Percentiles rank a stretch among this genome's conserved stretches.
Evolutionary conservation across 1,140 invertebrate species (phyloP).

Genomic region (Xylocopa sonorina): DNA sequence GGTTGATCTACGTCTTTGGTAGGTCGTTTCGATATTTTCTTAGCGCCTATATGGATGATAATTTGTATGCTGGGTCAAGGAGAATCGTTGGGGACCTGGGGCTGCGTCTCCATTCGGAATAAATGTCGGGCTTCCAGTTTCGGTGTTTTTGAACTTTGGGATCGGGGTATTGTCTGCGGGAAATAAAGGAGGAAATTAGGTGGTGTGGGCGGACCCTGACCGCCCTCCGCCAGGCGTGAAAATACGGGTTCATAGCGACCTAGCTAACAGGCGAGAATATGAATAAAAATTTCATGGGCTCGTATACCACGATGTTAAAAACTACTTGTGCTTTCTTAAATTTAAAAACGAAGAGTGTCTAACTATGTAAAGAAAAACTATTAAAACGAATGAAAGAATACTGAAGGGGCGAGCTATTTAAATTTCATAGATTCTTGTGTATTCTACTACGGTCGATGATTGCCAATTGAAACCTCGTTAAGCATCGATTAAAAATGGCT

Average conservation of each 20-base stretch:
- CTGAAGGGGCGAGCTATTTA: constrained; percentile 7
- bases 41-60: constrained; percentile 79
- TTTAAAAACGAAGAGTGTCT: not conserved
- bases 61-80: constrained; percentile 76
- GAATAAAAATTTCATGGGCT: not conserved
- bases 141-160: constrained; percentile 75
- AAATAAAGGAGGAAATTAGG: constrained; percentile 60
- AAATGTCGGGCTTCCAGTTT: constrained; percentile 73
- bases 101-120: constrained; percentile 76
- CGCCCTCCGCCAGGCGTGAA: not conserved
- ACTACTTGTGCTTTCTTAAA: not conserved
- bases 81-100: constrained; percentile 79
- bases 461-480: not conserved
- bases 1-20: constrained; percentile 41
- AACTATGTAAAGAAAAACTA: not conserved
- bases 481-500: not conserved
- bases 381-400: not conserved
- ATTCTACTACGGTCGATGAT: not conserved
- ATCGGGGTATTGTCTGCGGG: constrained; percentile 72
- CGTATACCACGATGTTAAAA: too few species aligned
- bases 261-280: not conserved
- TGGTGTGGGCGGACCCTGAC: not conserved
- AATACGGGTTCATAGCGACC: not conserved
- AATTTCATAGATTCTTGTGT: not conserved
- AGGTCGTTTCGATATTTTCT: constrained; percentile 47